Evolutionary conservation across 2,888 invertebrate species (phyloP).

Genomic region (Belgica antarctica): DNA sequence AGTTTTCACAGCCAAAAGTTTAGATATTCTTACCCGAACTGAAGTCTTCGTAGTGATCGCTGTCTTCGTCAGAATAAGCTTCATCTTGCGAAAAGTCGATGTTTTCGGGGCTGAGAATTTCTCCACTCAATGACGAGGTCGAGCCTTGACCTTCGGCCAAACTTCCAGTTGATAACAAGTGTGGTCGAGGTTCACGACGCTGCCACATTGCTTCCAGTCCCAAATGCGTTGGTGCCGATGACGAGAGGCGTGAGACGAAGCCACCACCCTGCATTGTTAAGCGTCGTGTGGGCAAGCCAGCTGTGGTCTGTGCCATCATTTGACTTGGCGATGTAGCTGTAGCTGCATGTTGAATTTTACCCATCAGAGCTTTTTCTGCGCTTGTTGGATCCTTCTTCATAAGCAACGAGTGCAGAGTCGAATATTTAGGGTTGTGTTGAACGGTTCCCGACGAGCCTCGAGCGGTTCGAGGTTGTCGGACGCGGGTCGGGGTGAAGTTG

Average conservation of each 20-base stretch:
- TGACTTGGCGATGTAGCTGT: conserved; percentile 60
- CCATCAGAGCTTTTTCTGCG: conserved; percentile 60
- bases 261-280: conserved; percentile 50
- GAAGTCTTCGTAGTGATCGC: conserved; percentile 81
- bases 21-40: conserved; percentile 67
- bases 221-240: conserved; percentile 83
- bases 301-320: conserved; percentile 53
- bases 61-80: conserved; percentile 73
- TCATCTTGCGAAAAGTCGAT: conserved; percentile 81
- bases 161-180: conserved; percentile 71
- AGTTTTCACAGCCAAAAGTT: background rate
- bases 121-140: conserved; percentile 78
- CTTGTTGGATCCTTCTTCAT: conserved; percentile 64
- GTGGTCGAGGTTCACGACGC: conserved; percentile 80
- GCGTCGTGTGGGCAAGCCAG: conserved; percentile 51
- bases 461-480: conserved; percentile 48
- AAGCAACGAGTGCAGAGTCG: conserved; percentile 65
- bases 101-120: conserved; percentile 78
- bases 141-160: conserved; percentile 80
- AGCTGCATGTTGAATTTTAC: conserved; percentile 61
- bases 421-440: conserved; percentile 49
- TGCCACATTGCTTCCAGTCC: conserved; percentile 84
- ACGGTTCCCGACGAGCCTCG: conserved; percentile 47
- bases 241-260: conserved; percentile 68
- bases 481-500: conserved; percentile 58